These are phyloP conservation scores for Ormyrus thymus DNA, from an alignment of 2,888 invertebrate genomes.

Conservation along the genomic window DNA sequence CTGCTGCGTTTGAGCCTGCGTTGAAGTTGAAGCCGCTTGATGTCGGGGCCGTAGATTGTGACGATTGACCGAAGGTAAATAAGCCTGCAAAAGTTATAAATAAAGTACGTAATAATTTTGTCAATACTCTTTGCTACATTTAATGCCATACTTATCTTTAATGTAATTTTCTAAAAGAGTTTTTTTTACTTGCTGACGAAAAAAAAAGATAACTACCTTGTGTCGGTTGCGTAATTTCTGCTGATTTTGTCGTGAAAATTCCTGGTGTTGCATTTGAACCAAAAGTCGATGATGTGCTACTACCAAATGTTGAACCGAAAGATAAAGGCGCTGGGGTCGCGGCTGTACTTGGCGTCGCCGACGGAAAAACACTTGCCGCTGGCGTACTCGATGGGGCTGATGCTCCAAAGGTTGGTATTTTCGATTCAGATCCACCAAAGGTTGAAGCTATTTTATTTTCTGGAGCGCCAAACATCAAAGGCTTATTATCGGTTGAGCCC, in stretches of 20 bases:
- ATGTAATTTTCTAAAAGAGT: no score
- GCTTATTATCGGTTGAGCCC: slow-evolving; percentile 54
- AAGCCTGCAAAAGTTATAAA: slow-evolving; percentile 53
- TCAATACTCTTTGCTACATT: no score
- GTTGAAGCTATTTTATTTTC: slow-evolving; percentile 58
- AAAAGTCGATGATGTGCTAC: slow-evolving; percentile 60
- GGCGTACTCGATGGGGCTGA: slow-evolving; percentile 46
- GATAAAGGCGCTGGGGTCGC: slow-evolving; percentile 13
- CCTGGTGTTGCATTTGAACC: slow-evolving; percentile 59
- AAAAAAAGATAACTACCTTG: no score
- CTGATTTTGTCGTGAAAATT: slow-evolving; percentile 62
- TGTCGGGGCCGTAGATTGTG: slow-evolving; percentile 58
- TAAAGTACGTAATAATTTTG: no score
- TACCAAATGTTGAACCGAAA: slow-evolving; percentile 58
- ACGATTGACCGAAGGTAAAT: slow-evolving; percentile 65
- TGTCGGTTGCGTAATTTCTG: slow-evolving; percentile 52
- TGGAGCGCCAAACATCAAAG: slow-evolving; percentile 58
- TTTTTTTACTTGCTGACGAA: no score
- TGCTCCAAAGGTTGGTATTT: slow-evolving; percentile 60
- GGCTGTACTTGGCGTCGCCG: neutral
- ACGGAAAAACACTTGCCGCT: neutral
- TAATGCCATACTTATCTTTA: no score
- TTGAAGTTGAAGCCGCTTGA: slow-evolving; percentile 63
- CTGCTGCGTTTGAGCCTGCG: slow-evolving; percentile 56
- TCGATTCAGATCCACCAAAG: slow-evolving; percentile 60